Percentiles rank a stretch among this genome's conserved stretches.
Evolutionary conservation across 2,888 invertebrate species (phyloP).

Genomic region (Cantharis flavilabris): DNA sequence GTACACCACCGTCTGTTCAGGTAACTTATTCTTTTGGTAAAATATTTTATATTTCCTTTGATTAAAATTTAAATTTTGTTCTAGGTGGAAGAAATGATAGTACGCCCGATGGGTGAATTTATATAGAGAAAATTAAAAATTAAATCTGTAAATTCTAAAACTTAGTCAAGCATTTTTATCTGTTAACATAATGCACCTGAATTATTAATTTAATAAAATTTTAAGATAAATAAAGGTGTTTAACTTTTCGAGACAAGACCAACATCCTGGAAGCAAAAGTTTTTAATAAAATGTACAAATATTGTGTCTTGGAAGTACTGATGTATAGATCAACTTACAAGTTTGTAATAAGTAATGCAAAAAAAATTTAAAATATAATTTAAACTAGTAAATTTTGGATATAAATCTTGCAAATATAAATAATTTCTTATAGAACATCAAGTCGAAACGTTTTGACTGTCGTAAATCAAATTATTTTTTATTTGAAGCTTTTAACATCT

Average conservation of each 20-base stretch:
- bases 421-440: not conserved
- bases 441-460: not conserved
- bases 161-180: not conserved
- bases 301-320: not conserved
- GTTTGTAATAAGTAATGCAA: not conserved
- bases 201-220: not conserved
- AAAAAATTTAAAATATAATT: not conserved
- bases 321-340: not conserved
- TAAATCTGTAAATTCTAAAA: not conserved
- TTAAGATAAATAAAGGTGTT: not conserved
- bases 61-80: not conserved
- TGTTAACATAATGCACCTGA: not conserved
- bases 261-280: not conserved
- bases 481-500: not conserved
- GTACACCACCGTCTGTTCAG: slow-evolving; percentile 16
- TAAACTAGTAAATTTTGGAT: not conserved
- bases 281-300: no score
- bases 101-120: not conserved
- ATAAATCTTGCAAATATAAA: not conserved
- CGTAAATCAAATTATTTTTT: not conserved
- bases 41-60: no score
- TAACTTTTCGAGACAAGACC: not conserved
- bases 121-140: not conserved
- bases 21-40: not conserved
- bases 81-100: slow-evolving; percentile 4